Conservation (phyloP, 2,797 vertebrate genomes). For the Nannoperca obscura region DNA sequence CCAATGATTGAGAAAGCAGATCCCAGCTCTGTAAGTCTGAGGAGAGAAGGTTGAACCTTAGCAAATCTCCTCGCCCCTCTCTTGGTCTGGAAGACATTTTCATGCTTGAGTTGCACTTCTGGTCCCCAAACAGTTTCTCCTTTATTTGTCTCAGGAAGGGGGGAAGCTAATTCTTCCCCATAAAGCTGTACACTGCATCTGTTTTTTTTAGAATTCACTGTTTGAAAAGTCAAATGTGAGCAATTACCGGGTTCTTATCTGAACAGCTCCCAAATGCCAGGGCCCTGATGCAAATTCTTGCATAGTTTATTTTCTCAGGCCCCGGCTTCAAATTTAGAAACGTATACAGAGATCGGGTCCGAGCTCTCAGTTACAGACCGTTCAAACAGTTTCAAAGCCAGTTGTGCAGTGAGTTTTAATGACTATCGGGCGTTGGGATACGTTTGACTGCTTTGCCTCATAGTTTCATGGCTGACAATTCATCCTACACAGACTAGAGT, state of each 20-base stretch:
- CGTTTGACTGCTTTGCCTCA: conserved; percentile 25
- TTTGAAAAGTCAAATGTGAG: conserved; percentile 79
- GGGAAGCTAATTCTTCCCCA: conserved; percentile 42
- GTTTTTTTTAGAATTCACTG: conserved; percentile 41
- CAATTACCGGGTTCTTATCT: conserved; percentile 75
- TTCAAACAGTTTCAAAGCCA: conserved; percentile 40
- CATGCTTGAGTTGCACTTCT: conserved; percentile 12
- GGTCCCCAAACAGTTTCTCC: conserved; percentile 22
- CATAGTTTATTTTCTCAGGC: conserved; percentile 67
- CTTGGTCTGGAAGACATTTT: conserved; percentile 54
- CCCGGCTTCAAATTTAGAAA: conserved; percentile 68
- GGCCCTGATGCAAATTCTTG: conserved; percentile 72
- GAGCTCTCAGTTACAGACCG: conserved; percentile 39
- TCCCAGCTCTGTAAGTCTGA: conserved; percentile 1
- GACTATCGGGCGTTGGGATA: background rate
- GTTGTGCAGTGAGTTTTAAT: conserved; percentile 32
- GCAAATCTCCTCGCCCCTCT: conserved; percentile 12
- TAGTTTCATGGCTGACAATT: conserved; percentile 19
- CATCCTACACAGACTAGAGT: conserved; percentile 4
- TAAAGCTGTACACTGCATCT: conserved; percentile 17
- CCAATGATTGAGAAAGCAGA: conserved; percentile 40
- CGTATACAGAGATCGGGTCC: conserved; percentile 29
- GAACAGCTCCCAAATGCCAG: conserved; percentile 60
- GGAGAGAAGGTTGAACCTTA: background rate
- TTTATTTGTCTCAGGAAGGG: conserved; percentile 45